Evolutionary conservation across 2,888 invertebrate species (phyloP).

Genomic region (Sicus ferrugineus): DNA sequence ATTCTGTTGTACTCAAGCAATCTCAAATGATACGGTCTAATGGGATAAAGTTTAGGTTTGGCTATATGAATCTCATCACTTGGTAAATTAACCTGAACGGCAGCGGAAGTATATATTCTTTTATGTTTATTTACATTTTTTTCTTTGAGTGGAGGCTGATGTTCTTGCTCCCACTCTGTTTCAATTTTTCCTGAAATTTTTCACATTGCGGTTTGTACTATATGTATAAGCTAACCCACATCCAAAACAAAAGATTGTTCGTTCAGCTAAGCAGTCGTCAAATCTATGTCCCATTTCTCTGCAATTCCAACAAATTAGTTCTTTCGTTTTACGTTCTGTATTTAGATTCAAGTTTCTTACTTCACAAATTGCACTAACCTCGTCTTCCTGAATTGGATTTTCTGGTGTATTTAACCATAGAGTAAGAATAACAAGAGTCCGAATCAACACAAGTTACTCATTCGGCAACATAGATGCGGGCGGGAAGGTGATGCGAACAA

Average conservation of each 20-base stretch:
- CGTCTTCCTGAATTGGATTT: neutral
- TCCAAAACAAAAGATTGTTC: constrained; percentile 31
- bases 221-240: constrained; percentile 23
- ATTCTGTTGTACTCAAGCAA: constrained; percentile 2
- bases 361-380: constrained; percentile 3
- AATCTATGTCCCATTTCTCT: too few species aligned
- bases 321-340: neutral
- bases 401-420: too few species aligned
- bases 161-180: constrained; percentile 5
- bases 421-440: too few species aligned
- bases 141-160: constrained; percentile 18
- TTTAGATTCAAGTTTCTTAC: neutral
- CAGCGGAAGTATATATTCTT: too few species aligned
- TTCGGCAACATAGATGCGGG: too few species aligned
- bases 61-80: neutral
- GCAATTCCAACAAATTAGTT: too few species aligned
- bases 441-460: too few species aligned
- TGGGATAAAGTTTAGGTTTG: neutral
- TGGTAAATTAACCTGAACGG: too few species aligned
- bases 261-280: constrained; percentile 28
- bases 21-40: constrained; percentile 15
- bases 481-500: too few species aligned
- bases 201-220: constrained; percentile 26
- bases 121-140: too few species aligned
- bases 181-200: constrained; percentile 24